phyloP scores from a whole-genome alignment of 1,140 invertebrate genomes.

The Drosophila rhopaloa region DNA sequence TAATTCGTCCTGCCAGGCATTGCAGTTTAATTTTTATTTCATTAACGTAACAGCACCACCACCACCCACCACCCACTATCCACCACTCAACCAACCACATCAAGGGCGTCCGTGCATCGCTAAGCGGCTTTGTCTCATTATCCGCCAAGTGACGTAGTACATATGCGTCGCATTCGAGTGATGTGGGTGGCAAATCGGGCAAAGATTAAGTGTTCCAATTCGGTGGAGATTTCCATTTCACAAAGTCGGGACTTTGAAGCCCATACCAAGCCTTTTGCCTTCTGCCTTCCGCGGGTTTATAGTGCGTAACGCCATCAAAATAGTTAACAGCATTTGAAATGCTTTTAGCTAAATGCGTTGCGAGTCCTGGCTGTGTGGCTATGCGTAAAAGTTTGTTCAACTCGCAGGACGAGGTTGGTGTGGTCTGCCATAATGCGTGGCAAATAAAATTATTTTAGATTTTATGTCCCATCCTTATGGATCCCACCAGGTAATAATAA shows the following conservation, averaged over 20 bases:
- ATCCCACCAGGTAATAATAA: slow-evolving; percentile 24
- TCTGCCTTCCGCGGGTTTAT: slow-evolving; percentile 43
- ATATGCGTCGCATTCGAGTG: slow-evolving; percentile 17
- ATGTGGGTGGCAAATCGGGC: slow-evolving; percentile 11
- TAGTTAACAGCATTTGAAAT: slow-evolving; percentile 79
- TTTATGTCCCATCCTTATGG: slow-evolving; percentile 15
- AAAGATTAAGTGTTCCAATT: slow-evolving; percentile 54
- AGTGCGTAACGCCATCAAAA: slow-evolving; percentile 76
- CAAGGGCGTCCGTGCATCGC: slow-evolving; percentile 27
- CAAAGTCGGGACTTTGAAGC: background rate
- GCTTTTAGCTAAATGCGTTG: slow-evolving; percentile 71
- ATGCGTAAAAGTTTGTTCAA: slow-evolving; percentile 58
- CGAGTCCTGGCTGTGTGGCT: slow-evolving; percentile 34
- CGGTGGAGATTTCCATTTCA: slow-evolving; percentile 43
- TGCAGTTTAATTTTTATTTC: slow-evolving; percentile 65
- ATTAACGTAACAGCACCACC: slow-evolving; percentile 43
- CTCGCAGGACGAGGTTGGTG: slow-evolving; percentile 1
- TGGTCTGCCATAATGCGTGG: slow-evolving; percentile 25
- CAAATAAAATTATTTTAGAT: slow-evolving; percentile 65
- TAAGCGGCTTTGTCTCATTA: slow-evolving; percentile 68
- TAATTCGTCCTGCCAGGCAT: slow-evolving; percentile 50
- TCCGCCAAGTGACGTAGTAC: slow-evolving; percentile 46
- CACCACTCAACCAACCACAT: background rate
- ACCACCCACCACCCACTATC: background rate
- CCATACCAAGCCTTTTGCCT: slow-evolving; percentile 3